phyloP scores from a whole-genome alignment of 2,888 invertebrate species.

The Antitype chi region DNA sequence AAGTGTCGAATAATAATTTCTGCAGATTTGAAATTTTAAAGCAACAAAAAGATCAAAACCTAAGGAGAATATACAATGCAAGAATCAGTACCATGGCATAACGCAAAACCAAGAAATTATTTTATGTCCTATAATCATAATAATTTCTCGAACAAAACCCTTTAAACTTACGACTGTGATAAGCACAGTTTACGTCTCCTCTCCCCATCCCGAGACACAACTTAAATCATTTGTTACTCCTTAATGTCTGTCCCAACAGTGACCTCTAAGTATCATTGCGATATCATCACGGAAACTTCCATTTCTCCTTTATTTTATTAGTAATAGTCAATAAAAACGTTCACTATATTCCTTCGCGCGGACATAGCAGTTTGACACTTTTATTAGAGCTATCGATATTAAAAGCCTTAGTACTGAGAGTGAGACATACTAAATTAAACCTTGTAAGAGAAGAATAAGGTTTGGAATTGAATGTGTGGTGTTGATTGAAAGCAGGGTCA shows the following conservation, averaged over 20 bases:
- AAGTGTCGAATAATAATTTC: too few relatives aligned
- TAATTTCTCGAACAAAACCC: constrained; percentile 45
- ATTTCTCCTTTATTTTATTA: constrained; percentile 80
- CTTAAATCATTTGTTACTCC: constrained; percentile 65
- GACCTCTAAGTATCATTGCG: constrained; percentile 65
- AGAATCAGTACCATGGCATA: not conserved
- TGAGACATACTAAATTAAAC: constrained; percentile 53
- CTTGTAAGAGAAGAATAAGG: constrained; percentile 61
- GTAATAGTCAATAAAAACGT: constrained; percentile 82
- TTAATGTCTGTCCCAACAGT: constrained; percentile 54
- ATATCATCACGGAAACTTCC: constrained; percentile 68
- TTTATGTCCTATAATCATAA: constrained; percentile 16
- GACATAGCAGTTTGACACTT: constrained; percentile 80
- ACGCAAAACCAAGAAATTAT: constrained; percentile 20
- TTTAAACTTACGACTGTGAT: constrained; percentile 52
- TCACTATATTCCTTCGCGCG: constrained; percentile 81
- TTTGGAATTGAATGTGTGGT: constrained; percentile 61
- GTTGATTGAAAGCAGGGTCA: constrained; percentile 85
- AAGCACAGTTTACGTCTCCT: constrained; percentile 40
- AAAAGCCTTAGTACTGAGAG: constrained; percentile 73
- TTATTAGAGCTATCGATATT: constrained; percentile 80
- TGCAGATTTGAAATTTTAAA: too few relatives aligned
- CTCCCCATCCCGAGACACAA: constrained; percentile 43
- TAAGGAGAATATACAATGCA: not conserved
- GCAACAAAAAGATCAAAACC: too few relatives aligned